These are phyloP conservation scores for Buceros bicornis DNA, from an alignment of 2,797 vertebrate species.

Conservation along the genomic window DNA sequence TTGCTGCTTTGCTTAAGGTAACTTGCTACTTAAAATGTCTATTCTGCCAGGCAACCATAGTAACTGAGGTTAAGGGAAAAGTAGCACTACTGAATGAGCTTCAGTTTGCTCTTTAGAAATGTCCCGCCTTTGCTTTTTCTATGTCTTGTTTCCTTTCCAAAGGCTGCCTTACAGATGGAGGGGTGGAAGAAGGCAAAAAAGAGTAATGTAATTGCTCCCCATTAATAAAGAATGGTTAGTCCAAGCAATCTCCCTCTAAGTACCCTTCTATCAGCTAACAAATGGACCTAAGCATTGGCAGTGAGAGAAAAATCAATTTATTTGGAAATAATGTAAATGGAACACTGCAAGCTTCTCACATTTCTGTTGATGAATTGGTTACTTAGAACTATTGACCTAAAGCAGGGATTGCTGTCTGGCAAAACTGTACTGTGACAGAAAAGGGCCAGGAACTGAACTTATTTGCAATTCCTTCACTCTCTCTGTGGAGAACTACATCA, in stretches of 20 bases:
- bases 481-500: not conserved
- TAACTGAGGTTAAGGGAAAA: not conserved
- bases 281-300: not conserved
- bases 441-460: not conserved
- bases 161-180: not conserved
- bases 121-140: not conserved
- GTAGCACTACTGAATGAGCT: not conserved
- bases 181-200: not conserved
- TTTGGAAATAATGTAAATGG: slow-evolving; percentile 19
- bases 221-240: slow-evolving; percentile 2
- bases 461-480: not conserved
- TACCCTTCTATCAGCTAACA: not conserved
- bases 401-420: not conserved
- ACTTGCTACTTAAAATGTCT: not conserved
- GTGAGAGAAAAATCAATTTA: slow-evolving; percentile 45
- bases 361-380: not conserved
- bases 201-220: not conserved
- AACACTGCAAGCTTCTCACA: not conserved
- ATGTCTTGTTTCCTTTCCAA: not conserved
- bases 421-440: not conserved
- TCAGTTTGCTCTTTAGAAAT: not conserved
- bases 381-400: not conserved
- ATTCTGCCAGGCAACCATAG: not conserved
- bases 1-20: not conserved
- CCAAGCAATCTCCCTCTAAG: not conserved